Percentiles rank a stretch among this genome's conserved stretches.
These are phyloP conservation scores for Anarsia innoxiella DNA, from an alignment of 2,888 invertebrate species.

Conservation along the genomic window DNA sequence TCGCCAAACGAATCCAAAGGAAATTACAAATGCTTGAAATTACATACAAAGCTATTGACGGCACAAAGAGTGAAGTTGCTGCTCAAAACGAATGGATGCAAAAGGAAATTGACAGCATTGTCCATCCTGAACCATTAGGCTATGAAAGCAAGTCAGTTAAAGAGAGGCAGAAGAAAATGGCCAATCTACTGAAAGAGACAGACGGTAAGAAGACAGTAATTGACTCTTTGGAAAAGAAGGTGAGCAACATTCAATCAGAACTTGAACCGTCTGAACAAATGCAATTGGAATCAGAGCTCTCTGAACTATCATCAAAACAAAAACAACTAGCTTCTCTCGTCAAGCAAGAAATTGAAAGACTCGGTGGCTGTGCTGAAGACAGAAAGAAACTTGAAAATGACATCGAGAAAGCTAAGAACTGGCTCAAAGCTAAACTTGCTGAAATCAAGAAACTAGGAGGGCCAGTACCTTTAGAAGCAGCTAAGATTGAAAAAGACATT, in stretches of 20 bases:
- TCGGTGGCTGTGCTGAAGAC: slow-evolving; percentile 81
- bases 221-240: slow-evolving; percentile 88
- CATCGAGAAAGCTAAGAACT: slow-evolving; percentile 84
- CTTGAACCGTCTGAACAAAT: slow-evolving; percentile 89
- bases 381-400: slow-evolving; percentile 86
- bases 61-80: slow-evolving; percentile 86
- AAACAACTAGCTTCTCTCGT: slow-evolving; percentile 81
- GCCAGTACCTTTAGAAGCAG: slow-evolving; percentile 85
- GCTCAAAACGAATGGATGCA: slow-evolving; percentile 87
- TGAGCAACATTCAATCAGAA: slow-evolving; percentile 88
- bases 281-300: slow-evolving; percentile 83
- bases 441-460: slow-evolving; percentile 85
- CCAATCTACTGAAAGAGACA: slow-evolving; percentile 86
- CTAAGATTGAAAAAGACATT: slow-evolving; percentile 89
- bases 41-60: slow-evolving; percentile 88
- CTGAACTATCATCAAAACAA: slow-evolving; percentile 83
- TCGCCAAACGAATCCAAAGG: slow-evolving; percentile 87
- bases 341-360: slow-evolving; percentile 82
- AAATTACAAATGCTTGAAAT: slow-evolving; percentile 89
- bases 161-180: slow-evolving; percentile 81
- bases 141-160: slow-evolving; percentile 86
- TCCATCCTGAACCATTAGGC: slow-evolving; percentile 81
- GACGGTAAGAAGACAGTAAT: slow-evolving; percentile 88
- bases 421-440: slow-evolving; percentile 85
- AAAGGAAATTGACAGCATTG: slow-evolving; percentile 80